Base-by-base conservation (phyloP, 2,797 vertebrate species). In the Anniella stebbinsi region DNA sequence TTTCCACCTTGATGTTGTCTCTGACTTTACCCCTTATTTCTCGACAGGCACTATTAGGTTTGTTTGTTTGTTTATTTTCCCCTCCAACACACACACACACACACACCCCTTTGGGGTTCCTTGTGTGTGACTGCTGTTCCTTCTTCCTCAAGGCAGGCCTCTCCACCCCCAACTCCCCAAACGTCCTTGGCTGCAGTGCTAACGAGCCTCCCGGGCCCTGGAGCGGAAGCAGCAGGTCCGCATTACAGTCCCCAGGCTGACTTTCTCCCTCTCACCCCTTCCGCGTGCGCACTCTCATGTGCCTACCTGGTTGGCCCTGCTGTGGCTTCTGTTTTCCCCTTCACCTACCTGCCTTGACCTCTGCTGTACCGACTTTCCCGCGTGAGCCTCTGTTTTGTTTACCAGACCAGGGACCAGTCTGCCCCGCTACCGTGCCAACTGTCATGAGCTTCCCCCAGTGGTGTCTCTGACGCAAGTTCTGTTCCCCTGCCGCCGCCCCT, bases 141-240 rank as follows among this genome's bases (percentile, higher is more conserved):
- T 76, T 81, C 7, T 87, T 82, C 18, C 70, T 82, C 23, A 38
- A 67, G 23, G 48, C 85, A 41, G n/a, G n/a, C 78, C 9, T 51
- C 84, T 88, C 23, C 17, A 2, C 41, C 69, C 83, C 70, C 82
- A 45, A 2, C 23, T 80, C 73, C 72, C 80, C 51, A 69, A 77
- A 23, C 85, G 9, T n/a, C 88, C 84, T 80, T 60, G 36, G 51
- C n/a, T 88, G 72, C 36, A 45, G 15, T 1, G 4, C 38, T 86
- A 86, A 88, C 69, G 51, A 84, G 86, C n/a, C 80, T 91, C 87
- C 84, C 60, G 77, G 67, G 88, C 23, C 33, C 63, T 13, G 15
- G 45, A 81, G 70, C 4, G 82, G 67, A 80, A 88, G 82, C 66
- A 88, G 30, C 95, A 98, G 98, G 94, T 98, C 98, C 84, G 9